Conservation (phyloP, 2,888 invertebrate species). For the Lacanobia wlatinum region DNA sequence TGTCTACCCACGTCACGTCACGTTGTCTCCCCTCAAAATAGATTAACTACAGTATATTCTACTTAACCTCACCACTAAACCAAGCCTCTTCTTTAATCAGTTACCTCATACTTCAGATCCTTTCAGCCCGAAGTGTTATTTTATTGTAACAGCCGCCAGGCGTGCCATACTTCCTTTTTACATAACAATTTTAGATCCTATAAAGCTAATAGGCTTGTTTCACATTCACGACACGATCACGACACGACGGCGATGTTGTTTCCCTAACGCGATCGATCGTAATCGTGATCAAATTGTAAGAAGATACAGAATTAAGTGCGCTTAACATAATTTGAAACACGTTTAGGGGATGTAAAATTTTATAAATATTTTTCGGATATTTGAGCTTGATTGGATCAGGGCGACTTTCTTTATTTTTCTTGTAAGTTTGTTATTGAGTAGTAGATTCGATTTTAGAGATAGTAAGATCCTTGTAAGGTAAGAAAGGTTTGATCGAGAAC, state of each 20-base stretch:
- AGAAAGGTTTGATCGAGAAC: neutral
- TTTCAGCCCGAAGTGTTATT: conserved; percentile 30
- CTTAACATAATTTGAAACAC: conserved; percentile 47
- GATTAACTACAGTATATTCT: neutral
- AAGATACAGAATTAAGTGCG: conserved; percentile 35
- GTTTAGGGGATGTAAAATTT: conserved; percentile 13
- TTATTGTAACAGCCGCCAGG: conserved; percentile 33
- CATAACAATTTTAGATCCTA: conserved; percentile 41
- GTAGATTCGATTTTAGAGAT: neutral
- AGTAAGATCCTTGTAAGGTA: neutral
- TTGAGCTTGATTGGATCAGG: conserved; percentile 20
- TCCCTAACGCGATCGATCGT: conserved; percentile 40
- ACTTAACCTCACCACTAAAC: neutral
- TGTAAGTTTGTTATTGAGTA: neutral
- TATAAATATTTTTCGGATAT: conserved; percentile 19
- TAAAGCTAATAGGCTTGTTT: conserved; percentile 47
- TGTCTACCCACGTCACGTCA: too few relatives aligned
- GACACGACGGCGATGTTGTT: conserved; percentile 34
- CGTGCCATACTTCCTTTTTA: conserved; percentile 33
- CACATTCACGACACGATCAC: conserved; percentile 52
- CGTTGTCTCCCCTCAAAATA: too few relatives aligned
- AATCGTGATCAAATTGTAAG: conserved; percentile 48
- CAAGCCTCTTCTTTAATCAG: neutral
- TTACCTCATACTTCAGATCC: conserved; percentile 15
- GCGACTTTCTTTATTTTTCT: neutral